Percentiles rank a stretch among this genome's conserved stretches.
phyloP scores from a whole-genome alignment of 2,888 invertebrate genomes.

The Scelioninae gen. 1 region DNA sequence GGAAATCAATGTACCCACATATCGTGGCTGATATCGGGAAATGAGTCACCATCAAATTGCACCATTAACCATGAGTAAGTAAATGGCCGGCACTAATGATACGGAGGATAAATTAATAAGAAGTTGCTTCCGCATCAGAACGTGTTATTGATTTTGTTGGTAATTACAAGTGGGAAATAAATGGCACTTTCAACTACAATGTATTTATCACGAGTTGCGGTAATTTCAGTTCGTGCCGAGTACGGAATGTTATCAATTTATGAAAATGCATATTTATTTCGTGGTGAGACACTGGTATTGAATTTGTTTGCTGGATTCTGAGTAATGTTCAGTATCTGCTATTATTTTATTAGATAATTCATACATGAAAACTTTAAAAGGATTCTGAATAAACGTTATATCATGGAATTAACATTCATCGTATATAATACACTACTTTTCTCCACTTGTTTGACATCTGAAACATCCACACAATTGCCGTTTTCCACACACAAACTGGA shows the following conservation, averaged over 20 bases:
- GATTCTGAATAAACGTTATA: no score
- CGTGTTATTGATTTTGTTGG: constrained; percentile 13
- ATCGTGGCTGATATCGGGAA: constrained; percentile 33
- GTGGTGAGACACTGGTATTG: no score
- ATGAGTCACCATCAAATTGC: constrained; percentile 44
- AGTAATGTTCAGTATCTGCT: no score
- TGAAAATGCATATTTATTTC: no score
- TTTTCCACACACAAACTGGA: background rate
- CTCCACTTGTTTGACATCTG: no score
- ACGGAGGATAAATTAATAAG: constrained; percentile 33
- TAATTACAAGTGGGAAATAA: constrained; percentile 16
- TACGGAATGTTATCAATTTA: background rate
- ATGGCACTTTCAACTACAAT: background rate
- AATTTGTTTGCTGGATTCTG: no score
- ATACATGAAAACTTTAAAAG: no score
- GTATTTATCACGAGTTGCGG: background rate
- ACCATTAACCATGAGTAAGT: constrained; percentile 30
- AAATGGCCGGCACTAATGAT: constrained; percentile 19
- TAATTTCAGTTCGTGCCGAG: background rate
- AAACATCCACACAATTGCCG: no score
- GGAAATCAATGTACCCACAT: constrained; percentile 24
- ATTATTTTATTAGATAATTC: no score
- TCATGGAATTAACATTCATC: no score
- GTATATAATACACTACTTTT: no score
- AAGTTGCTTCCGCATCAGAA: constrained; percentile 17